These are phyloP conservation scores for Hipposideros armiger DNA, from an alignment of 2,113 vertebrate species.

Conservation along the genomic window DNA sequence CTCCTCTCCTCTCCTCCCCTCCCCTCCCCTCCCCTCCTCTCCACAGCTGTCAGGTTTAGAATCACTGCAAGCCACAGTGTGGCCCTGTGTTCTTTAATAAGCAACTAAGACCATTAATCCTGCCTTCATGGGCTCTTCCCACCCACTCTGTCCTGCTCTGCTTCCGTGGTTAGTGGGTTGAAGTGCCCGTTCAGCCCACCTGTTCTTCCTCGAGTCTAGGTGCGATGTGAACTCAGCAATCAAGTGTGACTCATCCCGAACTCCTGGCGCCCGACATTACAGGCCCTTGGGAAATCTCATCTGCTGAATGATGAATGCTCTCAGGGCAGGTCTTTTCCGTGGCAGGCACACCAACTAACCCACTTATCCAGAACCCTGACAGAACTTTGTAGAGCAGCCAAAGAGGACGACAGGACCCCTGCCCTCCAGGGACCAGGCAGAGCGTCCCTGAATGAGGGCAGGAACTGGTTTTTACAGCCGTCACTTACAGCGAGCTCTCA, in stretches of 20 bases:
- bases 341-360: neutral
- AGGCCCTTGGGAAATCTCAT: neutral
- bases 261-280: neutral
- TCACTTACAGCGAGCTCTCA: neutral
- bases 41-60: neutral
- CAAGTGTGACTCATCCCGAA: neutral
- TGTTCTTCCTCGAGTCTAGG: neutral
- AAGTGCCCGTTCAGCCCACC: neutral
- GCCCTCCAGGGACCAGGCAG: neutral
- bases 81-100: neutral
- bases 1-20: too few species aligned
- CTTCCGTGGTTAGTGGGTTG: neutral
- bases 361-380: neutral
- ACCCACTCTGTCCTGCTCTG: neutral
- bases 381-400: neutral
- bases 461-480: neutral
- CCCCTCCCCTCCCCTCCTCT: neutral
- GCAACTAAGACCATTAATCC: neutral
- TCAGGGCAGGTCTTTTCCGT: neutral
- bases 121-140: neutral
- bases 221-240: neutral
- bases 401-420: neutral
- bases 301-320: neutral
- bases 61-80: neutral
- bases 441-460: neutral